Evolutionary conservation across 1,140 invertebrate species (phyloP).

Genomic region (Steinernema feltiae): DNA sequence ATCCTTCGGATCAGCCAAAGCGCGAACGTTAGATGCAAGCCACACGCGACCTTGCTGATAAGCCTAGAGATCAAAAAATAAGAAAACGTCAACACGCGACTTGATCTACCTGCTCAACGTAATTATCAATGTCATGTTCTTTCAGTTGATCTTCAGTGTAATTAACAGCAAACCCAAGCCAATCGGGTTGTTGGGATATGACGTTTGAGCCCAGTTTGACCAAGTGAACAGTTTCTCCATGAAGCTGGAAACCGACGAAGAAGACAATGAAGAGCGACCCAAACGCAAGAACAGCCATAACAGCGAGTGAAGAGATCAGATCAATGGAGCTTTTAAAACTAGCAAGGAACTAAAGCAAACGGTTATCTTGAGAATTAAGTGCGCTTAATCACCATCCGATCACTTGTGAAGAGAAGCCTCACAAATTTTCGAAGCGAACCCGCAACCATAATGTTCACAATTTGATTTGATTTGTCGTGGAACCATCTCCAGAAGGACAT

Average conservation of each 20-base stretch:
- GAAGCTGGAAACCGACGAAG: constrained; percentile 67
- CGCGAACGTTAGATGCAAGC: constrained; percentile 65
- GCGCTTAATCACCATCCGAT: constrained; percentile 66
- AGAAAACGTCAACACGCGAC: constrained; percentile 14
- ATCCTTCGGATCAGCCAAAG: constrained; percentile 74
- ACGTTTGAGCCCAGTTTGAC: constrained; percentile 79
- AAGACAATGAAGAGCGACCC: constrained; percentile 60
- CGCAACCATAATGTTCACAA: constrained; percentile 61
- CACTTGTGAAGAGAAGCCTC: constrained; percentile 64
- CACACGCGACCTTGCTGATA: constrained; percentile 54
- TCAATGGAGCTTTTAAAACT: constrained; percentile 60
- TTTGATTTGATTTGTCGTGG: constrained; percentile 19
- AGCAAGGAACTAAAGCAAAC: constrained; percentile 60
- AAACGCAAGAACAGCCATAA: constrained; percentile 61
- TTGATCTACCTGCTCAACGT: constrained; percentile 54
- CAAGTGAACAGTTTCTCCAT: constrained; percentile 86
- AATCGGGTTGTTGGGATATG: constrained; percentile 61
- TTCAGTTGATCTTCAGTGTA: constrained; percentile 51
- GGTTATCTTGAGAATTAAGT: constrained; percentile 35
- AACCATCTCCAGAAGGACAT: constrained; percentile 22
- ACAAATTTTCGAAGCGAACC: constrained; percentile 61
- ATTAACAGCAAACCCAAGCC: constrained; percentile 49
- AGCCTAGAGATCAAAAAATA: constrained; percentile 38
- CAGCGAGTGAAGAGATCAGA: constrained; percentile 61
- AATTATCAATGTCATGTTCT: constrained; percentile 54